phyloP scores from a whole-genome alignment of 2,888 invertebrate genomes.

The Drosophila histrio region DNA sequence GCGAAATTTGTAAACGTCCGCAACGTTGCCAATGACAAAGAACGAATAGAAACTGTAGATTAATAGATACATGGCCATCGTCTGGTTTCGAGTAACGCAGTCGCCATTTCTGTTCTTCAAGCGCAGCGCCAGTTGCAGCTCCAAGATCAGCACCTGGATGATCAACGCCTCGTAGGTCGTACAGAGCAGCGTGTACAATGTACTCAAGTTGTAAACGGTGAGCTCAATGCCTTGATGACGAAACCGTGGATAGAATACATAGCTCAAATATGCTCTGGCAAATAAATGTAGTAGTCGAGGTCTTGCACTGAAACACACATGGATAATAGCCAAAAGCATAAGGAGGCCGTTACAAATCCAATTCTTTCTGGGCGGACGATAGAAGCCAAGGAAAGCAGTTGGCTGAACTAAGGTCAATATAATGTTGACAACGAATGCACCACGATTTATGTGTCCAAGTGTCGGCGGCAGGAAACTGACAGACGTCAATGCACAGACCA shows the following conservation, averaged over 20 bases:
- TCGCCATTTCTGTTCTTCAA: slow-evolving; percentile 30
- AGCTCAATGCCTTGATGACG: slow-evolving; percentile 84
- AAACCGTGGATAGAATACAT: slow-evolving; percentile 42
- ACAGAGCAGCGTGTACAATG: slow-evolving; percentile 88
- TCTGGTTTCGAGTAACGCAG: slow-evolving; percentile 22
- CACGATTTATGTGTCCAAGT: slow-evolving; percentile 65
- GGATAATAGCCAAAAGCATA: slow-evolving; percentile 54
- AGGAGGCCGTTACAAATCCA: slow-evolving; percentile 47
- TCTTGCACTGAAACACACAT: slow-evolving; percentile 69
- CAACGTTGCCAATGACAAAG: slow-evolving; percentile 98
- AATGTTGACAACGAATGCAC: slow-evolving; percentile 60
- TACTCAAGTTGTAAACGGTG: slow-evolving; percentile 86
- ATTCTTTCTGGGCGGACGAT: slow-evolving; percentile 24
- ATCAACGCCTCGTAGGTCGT: slow-evolving; percentile 93
- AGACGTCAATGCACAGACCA: slow-evolving; percentile 86
- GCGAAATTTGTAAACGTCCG: slow-evolving; percentile 97
- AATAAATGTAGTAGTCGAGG: slow-evolving; percentile 85
- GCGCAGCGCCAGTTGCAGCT: slow-evolving; percentile 64
- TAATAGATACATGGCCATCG: slow-evolving; percentile 85
- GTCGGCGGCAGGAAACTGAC: slow-evolving; percentile 91
- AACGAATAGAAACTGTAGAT: slow-evolving; percentile 93
- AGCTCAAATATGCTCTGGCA: slow-evolving; percentile 86
- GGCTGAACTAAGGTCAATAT: slow-evolving; percentile 50
- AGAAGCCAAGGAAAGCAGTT: slow-evolving; percentile 42
- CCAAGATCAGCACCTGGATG: slow-evolving; percentile 85